A percentile compares a stretch with the other conserved stretches of the same genome.
Conservation (phyloP, 1,140 invertebrate genomes). For the Drosophila sp. region DNA sequence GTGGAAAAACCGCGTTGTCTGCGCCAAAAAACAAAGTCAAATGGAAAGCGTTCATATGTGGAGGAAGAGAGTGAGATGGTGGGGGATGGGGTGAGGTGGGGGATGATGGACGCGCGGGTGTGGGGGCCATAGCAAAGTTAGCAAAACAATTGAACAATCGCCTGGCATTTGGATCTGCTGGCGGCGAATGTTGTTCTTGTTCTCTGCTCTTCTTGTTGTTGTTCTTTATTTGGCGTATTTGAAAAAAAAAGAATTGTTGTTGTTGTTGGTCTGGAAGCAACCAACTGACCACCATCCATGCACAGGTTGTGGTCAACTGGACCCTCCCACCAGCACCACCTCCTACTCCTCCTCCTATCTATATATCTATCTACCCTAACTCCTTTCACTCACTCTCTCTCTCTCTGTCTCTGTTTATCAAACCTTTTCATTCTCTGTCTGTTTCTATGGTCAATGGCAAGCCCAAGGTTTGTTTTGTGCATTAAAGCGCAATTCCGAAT, state of each 20-base stretch:
- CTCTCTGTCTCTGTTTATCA: no score
- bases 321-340: not conserved
- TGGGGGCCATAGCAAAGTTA: slow-evolving; percentile 66
- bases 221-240: slow-evolving; percentile 9
- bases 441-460: slow-evolving; percentile 9
- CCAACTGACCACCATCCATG: slow-evolving; percentile 50
- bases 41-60: slow-evolving; percentile 70
- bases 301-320: slow-evolving; percentile 56
- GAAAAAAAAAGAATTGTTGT: not conserved
- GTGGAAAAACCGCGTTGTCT: slow-evolving; percentile 68
- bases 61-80: slow-evolving; percentile 12
- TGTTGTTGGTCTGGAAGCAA: slow-evolving; percentile 40
- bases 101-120: slow-evolving; percentile 40
- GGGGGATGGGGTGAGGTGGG: not conserved
- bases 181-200: slow-evolving; percentile 43
- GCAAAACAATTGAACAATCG: slow-evolving; percentile 80
- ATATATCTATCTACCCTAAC: slow-evolving; percentile 15
- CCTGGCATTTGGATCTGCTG: slow-evolving; percentile 64
- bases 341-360: not conserved
- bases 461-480: slow-evolving; percentile 37
- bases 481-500: slow-evolving; percentile 40
- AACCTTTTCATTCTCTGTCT: slow-evolving; percentile 2
- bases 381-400: not conserved
- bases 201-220: slow-evolving; percentile 9
- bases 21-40: slow-evolving; percentile 80